Evolutionary conservation across 2,113 vertebrate genomes (phyloP), one percentile per base, ranked within the genome.

Genomic region (Anser brachyrhynchus): DNA sequence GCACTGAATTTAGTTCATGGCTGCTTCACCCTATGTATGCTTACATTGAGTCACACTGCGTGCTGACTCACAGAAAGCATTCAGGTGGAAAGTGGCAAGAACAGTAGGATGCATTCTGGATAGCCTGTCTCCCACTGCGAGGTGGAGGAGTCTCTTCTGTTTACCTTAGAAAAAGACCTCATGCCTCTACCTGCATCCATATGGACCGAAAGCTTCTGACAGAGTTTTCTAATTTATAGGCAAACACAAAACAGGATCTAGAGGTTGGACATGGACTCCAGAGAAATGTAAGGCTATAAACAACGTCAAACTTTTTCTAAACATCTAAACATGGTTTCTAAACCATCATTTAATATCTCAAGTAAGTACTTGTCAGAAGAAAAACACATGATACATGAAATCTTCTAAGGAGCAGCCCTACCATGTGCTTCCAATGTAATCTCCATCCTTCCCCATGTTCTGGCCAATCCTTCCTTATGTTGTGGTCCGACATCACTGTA

Each of bases 11-110:
- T 66, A 92, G 83, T 94, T 82, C 52, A n/a, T 17, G 49, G 39
- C 35, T 92, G 73, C 78, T 96, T 89, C 61, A 73, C 65, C 65
- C 54, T 49, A 6, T 1, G 11, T 58, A 49, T 92, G 9, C 66
- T 86, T 87, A 74, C n/a, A 61, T 23, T 95, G 93, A 95, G 88
- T 96, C 92, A 96, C 65, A 61, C 35, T 46, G 35, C 76, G 69
- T 89, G 86, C 89, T 96, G 93, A 95, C 70, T 95, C 92, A 95
- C 70, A 79, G 83, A 95, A 78, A 76, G 58, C 73, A 72, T 62
- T 92, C 73, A 37, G 39, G 77, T 87, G 58, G 79, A 95, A 94
- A 93, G 52, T 44, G 35, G 77, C 49, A 94, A 90, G 88, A 95
- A 87, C 28, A 51, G 67, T 49, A 71, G 80, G 77, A 76, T 41